Conservation (phyloP, 2,797 vertebrate species). For the Austrolebias charrua region DNA sequence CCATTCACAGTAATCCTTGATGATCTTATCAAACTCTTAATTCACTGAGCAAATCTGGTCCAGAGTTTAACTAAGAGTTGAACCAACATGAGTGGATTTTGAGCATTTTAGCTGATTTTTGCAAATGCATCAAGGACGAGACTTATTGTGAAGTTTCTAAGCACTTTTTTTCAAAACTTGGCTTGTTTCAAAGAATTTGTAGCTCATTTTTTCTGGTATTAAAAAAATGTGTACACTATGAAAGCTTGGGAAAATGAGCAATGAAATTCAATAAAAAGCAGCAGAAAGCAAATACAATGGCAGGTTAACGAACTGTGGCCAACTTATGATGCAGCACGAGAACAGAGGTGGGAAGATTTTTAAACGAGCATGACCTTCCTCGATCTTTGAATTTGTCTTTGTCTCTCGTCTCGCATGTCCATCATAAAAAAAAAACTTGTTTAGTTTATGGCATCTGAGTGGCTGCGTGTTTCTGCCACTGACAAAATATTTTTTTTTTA, state of each 20-base stretch:
- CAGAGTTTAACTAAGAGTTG: conserved; percentile 54
- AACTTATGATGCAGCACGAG: conserved; percentile 13
- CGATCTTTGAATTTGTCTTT: conserved; percentile 36
- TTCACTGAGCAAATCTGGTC: conserved; percentile 31
- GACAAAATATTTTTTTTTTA: no score
- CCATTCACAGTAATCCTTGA: conserved; percentile 45
- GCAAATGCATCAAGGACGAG: not conserved
- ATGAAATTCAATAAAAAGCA: conserved; percentile 53
- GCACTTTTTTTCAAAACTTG: no score
- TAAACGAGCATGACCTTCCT: conserved; percentile 8
- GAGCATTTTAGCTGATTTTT: not conserved
- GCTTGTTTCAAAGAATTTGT: no score
- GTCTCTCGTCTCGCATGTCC: conserved; percentile 31
- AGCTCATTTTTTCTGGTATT: not conserved
- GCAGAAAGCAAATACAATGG: conserved; percentile 34
- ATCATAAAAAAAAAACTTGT: conserved; percentile 59
- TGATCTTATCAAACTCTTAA: conserved; percentile 47
- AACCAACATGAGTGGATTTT: conserved; percentile 28
- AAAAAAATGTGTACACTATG: not conserved
- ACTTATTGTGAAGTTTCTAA: not conserved
- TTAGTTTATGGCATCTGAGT: conserved; percentile 58
- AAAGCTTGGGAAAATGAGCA: conserved; percentile 49
- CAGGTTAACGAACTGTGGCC: conserved; percentile 51
- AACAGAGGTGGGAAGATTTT: conserved; percentile 1
- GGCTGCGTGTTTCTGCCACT: not conserved